Conservation (phyloP, 2,797 vertebrate species). For the Pangasius mekongensis region DNA sequence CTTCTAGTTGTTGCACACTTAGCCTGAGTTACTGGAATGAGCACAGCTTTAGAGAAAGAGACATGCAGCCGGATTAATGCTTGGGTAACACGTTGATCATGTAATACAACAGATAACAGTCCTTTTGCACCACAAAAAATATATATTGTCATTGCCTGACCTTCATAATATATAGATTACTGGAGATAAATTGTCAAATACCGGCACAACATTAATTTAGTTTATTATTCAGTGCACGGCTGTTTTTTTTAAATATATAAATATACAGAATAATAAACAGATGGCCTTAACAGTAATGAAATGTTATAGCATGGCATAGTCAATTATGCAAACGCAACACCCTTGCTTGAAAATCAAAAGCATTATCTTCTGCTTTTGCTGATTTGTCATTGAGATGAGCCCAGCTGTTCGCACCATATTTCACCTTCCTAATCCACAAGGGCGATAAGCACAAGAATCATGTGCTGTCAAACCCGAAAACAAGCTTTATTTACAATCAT, state of each 20-base stretch:
- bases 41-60: constrained; percentile 63
- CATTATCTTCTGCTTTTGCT: constrained; percentile 25
- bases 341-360: constrained; percentile 18
- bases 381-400: constrained; percentile 25
- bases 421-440: constrained; percentile 24
- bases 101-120: background rate
- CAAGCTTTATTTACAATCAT: background rate
- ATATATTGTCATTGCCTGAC: background rate
- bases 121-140: background rate
- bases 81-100: constrained; percentile 58
- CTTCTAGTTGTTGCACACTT: constrained; percentile 84
- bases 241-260: background rate
- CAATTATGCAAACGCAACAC: background rate
- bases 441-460: constrained; percentile 14
- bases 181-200: background rate
- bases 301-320: constrained; percentile 13
- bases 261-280: constrained; percentile 10
- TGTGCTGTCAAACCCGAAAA: constrained; percentile 9
- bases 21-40: constrained; percentile 81
- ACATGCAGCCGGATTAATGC: constrained; percentile 49
- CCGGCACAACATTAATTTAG: background rate
- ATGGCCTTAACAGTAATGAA: constrained; percentile 15
- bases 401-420: constrained; percentile 24
- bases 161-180: background rate
- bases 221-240: background rate